Base-by-base conservation (phyloP, 2,888 invertebrate genomes). In the Syrphus vitripennis region DNA sequence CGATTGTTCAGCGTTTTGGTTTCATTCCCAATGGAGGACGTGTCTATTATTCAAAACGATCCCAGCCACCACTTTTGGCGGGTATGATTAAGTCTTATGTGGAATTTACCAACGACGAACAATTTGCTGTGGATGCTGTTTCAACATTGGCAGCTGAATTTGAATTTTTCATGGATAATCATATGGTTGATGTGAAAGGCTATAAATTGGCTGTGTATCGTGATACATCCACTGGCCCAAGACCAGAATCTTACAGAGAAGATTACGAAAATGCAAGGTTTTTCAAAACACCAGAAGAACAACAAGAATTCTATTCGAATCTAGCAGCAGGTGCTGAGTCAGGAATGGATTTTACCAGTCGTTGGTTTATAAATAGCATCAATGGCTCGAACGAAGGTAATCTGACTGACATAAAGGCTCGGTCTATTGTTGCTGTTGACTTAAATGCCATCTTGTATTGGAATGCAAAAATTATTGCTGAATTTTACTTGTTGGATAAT, bases 331-430 rank as follows among this genome's bases (percentile, higher is more conserved):
- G 96, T 0, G 98, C 98, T 0, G 98, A 98, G 91, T 97, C 97
- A 0, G 98, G 98, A 1, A 98, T 98, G 98, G 98, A 99, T 91
- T 99, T 98, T 92, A 97, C 97, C 0, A 95, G 96, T 1, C 94
- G 98, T 63, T 98, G 98, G 98, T 97, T 97, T 91, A 95, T 96
- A 79, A 90, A 91, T 59, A 93, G 63, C 40, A 26, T 94, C 3
- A 94, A 95, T 74, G 95, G 95, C 19, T 95, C 95, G 0, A 95
- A 95, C 88, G 94, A 94, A 93, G 96, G 96, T 93, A 92, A 91
- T 90, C 93, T 98, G 21, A 94, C 95, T 1, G 94, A 97, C 89
- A 94, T 96, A 83, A 95, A 95, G 90, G 96, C 97, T 2, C 94
- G 96, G 14, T 95, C 95, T 21, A 96, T 98, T 88, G 93, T 98